phyloP scores from a whole-genome alignment of 2,888 invertebrate genomes.

The Sepioteuthis lessoniana region DNA sequence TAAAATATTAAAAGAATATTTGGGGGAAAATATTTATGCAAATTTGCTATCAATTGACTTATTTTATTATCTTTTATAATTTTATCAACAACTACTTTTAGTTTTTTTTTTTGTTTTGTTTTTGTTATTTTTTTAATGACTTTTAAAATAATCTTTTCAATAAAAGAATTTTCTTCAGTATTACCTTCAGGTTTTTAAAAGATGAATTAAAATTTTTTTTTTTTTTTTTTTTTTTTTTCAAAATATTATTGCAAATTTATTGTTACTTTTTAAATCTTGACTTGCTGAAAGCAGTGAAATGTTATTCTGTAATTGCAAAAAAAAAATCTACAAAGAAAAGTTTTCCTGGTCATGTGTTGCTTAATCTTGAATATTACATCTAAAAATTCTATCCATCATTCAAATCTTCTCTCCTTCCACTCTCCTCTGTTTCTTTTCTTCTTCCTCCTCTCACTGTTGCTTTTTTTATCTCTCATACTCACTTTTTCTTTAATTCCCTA shows the following conservation, averaged over 20 bases:
- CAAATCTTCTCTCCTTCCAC: too few species aligned
- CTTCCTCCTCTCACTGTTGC: too few species aligned
- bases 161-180: not conserved
- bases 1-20: not conserved
- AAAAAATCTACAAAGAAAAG: not conserved
- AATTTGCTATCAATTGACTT: not conserved
- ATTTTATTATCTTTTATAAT: not conserved
- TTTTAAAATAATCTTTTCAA: not conserved
- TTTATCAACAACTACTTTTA: not conserved
- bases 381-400: too few species aligned
- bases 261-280: too few species aligned
- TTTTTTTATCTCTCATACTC: too few species aligned
- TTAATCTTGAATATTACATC: not conserved
- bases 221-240: too few species aligned
- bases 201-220: not conserved
- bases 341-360: not conserved
- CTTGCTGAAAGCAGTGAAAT: not conserved
- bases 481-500: too few species aligned
- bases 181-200: not conserved
- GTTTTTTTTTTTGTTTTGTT: not conserved
- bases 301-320: not conserved
- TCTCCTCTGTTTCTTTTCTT: too few species aligned
- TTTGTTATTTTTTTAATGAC: too few species aligned
- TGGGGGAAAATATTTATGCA: not conserved
- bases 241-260: too few species aligned